A percentile compares a stretch with the other conserved stretches of the same genome.
phyloP scores from a whole-genome alignment of 2,888 invertebrate species.

The Melinaea menophilus region DNA sequence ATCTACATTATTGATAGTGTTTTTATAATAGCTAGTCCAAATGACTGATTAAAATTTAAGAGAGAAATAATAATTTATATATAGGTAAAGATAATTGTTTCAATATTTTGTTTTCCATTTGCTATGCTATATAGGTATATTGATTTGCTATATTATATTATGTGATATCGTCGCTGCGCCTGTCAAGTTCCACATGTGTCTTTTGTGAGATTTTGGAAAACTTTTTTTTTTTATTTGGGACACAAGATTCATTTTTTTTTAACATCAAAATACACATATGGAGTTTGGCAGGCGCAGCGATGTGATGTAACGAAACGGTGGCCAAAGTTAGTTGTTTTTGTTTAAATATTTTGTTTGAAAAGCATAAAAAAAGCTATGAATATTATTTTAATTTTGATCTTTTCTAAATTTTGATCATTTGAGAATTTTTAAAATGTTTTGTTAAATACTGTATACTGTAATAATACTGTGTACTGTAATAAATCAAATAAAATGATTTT shows the following conservation, averaged over 20 bases:
- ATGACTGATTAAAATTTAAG: constrained; percentile 6
- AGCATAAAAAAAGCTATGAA: constrained; percentile 9
- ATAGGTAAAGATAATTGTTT: too few relatives aligned
- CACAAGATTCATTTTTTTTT: background rate
- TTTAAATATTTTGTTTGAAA: too few relatives aligned
- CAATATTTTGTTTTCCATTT: constrained; percentile 8
- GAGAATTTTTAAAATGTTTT: constrained; percentile 9
- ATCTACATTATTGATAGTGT: constrained; percentile 9
- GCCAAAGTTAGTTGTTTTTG: constrained; percentile 10
- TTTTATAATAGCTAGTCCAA: constrained; percentile 11
- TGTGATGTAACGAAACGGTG: constrained; percentile 10
- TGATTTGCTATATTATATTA: constrained; percentile 10
- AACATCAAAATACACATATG: constrained; percentile 11
- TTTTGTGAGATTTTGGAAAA: constrained; percentile 11
- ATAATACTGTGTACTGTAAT: too few relatives aligned
- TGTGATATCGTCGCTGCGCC: constrained; percentile 8
- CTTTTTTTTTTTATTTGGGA: background rate
- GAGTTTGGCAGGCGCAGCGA: constrained; percentile 11
- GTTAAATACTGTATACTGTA: background rate
- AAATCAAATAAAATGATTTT: constrained; percentile 15
- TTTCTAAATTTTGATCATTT: background rate
- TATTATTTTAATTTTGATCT: constrained; percentile 10
- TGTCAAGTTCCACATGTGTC: constrained; percentile 3
- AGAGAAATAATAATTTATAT: too few relatives aligned
- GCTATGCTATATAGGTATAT: constrained; percentile 10